phyloP scores from a whole-genome alignment of 2,888 invertebrate genomes.

The Hoplodrina ambigua region DNA sequence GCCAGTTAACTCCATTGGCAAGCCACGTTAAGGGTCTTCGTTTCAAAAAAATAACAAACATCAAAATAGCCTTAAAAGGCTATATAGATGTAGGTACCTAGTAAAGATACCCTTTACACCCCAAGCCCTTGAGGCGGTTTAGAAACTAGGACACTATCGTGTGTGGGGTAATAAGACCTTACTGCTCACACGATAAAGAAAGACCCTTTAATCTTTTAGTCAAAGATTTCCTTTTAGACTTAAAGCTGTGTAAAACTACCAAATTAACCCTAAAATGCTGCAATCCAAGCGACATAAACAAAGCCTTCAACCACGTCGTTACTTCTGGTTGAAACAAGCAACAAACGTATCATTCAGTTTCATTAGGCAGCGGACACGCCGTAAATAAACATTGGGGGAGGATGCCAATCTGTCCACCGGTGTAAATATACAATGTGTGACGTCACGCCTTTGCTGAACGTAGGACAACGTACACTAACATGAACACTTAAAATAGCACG shows the following conservation, averaged over 20 bases:
- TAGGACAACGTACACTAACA: not conserved
- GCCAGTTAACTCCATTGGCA: no score
- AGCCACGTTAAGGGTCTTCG: no score
- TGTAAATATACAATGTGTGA: constrained; percentile 36
- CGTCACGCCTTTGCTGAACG: constrained; percentile 1
- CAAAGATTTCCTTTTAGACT: no score
- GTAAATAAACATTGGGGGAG: constrained; percentile 39
- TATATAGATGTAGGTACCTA: no score
- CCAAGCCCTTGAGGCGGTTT: no score
- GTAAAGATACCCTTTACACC: no score
- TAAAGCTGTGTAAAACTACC: not conserved
- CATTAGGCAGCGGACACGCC: constrained; percentile 31
- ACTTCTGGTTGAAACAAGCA: constrained; percentile 11
- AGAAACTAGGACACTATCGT: no score
- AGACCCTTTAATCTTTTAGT: no score
- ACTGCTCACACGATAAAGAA: no score
- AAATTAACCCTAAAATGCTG: not conserved
- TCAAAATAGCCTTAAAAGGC: no score
- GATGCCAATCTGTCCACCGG: constrained; percentile 20
- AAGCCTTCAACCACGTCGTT: not conserved
- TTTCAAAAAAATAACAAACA: no score
- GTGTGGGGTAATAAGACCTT: no score
- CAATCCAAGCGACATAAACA: not conserved
- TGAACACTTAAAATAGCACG: not conserved
- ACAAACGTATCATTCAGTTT: constrained; percentile 35